phyloP scores from a whole-genome alignment of 2,888 invertebrate species.

The Melanargia galathea region DNA sequence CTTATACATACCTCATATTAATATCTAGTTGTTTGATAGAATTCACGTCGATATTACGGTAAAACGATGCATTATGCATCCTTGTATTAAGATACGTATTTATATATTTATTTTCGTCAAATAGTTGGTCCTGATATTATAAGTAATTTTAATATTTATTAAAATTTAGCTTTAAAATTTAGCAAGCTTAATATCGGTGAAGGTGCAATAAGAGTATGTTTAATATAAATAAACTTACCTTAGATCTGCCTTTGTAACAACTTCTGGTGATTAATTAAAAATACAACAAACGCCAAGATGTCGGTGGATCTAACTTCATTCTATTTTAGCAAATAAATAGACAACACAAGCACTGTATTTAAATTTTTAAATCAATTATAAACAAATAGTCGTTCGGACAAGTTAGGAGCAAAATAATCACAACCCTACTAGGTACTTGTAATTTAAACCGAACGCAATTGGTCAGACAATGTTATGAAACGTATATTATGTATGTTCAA shows the following conservation, averaged over 20 bases:
- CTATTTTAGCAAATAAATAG: not conserved
- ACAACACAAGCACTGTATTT: slow-evolving; percentile 27
- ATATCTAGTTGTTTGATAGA: not conserved
- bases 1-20: not conserved
- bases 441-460: slow-evolving; percentile 27
- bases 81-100: not conserved
- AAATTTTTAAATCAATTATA: not conserved
- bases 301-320: not conserved
- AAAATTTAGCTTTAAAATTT: no score
- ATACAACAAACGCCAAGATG: not conserved
- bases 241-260: not conserved
- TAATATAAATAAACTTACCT: slow-evolving; percentile 22
- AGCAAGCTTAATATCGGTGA: slow-evolving; percentile 12
- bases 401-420: slow-evolving; percentile 22
- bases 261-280: not conserved
- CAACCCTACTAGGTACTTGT: slow-evolving; percentile 22
- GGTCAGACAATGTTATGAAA: slow-evolving; percentile 36
- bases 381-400: not conserved
- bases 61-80: not conserved
- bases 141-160: not conserved
- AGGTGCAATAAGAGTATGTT: slow-evolving; percentile 9
- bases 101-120: not conserved
- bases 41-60: not conserved
- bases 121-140: no score
- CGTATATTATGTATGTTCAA: not conserved